A percentile compares a stretch with the other conserved stretches of the same genome.
phyloP scores from a whole-genome alignment of 2,113 vertebrate species.

The Thalassoma bifasciatum region DNA sequence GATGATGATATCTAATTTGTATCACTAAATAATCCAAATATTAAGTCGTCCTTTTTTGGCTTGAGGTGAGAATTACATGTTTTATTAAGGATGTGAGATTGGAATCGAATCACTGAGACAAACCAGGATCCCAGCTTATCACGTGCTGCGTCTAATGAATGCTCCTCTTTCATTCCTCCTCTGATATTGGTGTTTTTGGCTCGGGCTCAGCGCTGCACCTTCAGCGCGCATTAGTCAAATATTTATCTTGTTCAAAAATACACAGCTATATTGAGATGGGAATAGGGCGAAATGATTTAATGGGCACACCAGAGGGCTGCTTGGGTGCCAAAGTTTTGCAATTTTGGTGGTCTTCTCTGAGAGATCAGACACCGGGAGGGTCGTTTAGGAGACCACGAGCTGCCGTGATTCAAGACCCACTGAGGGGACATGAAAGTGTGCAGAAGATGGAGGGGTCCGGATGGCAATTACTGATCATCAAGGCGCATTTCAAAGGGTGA shows the following conservation, averaged over 20 bases:
- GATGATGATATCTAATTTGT: conserved; percentile 32
- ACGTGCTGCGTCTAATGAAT: conserved; percentile 72
- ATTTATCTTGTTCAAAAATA: conserved; percentile 84
- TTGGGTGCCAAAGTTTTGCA: conserved; percentile 75
- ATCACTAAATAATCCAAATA: conserved; percentile 32
- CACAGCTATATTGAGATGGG: conserved; percentile 81
- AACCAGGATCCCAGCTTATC: conserved; percentile 61
- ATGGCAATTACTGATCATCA: conserved; percentile 75
- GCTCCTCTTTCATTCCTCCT: conserved; percentile 74
- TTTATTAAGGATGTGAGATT: conserved; percentile 46
- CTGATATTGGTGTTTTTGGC: conserved; percentile 77
- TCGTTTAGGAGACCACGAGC: conserved; percentile 75
- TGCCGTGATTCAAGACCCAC: conserved; percentile 78
- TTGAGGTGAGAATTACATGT: conserved; percentile 20
- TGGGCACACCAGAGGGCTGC: conserved; percentile 72
- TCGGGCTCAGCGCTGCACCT: conserved; percentile 75
- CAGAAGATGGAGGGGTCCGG: conserved; percentile 57
- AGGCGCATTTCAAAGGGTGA: conserved; percentile 72
- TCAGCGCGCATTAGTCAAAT: conserved; percentile 84
- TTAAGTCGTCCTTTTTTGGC: conserved; percentile 17
- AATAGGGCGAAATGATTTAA: conserved; percentile 82
- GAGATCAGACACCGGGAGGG: conserved; percentile 70
- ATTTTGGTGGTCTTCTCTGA: conserved; percentile 81
- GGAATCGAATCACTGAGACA: conserved; percentile 34
- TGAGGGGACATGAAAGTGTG: conserved; percentile 76